phyloP scores from a whole-genome alignment of 1,140 invertebrate species.

The Brachionus calyciflorus region DNA sequence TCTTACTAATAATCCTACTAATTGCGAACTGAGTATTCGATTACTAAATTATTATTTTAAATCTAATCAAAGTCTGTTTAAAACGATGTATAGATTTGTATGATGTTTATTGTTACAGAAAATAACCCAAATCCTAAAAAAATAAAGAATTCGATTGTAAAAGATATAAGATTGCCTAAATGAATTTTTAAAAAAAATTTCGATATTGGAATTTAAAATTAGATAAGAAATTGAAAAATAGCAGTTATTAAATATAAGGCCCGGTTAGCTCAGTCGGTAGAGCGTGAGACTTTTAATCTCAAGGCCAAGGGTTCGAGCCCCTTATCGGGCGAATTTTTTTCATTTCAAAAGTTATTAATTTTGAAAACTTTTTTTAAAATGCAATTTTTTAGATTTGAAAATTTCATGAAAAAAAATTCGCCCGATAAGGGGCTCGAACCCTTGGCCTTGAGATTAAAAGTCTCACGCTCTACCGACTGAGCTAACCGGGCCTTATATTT shows the following conservation, averaged over 20 bases:
- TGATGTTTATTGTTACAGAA: no score
- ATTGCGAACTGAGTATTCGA: no score
- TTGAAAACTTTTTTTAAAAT: background rate
- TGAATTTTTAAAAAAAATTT: no score
- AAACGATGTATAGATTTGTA: no score
- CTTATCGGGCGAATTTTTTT: conserved; percentile 37
- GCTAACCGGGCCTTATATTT: conserved; percentile 1
- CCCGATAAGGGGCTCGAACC: conserved; percentile 36
- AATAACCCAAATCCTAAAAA: no score
- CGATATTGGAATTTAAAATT: background rate
- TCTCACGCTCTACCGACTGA: conserved; percentile 30
- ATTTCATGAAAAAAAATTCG: conserved; percentile 30
- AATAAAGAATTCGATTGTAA: no score
- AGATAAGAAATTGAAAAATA: background rate
- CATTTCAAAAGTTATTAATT: background rate
- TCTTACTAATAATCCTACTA: no score
- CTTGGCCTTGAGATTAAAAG: conserved; percentile 20
- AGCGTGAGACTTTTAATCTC: conserved; percentile 42
- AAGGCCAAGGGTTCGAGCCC: conserved; percentile 40
- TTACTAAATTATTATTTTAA: no score
- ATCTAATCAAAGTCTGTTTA: no score
- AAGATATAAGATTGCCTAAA: no score
- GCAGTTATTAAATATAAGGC: background rate
- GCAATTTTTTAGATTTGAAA: background rate
- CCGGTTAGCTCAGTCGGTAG: conserved; percentile 41